phyloP scores from a whole-genome alignment of 1,140 invertebrate species.

The Teleopsis dalmanni region DNA sequence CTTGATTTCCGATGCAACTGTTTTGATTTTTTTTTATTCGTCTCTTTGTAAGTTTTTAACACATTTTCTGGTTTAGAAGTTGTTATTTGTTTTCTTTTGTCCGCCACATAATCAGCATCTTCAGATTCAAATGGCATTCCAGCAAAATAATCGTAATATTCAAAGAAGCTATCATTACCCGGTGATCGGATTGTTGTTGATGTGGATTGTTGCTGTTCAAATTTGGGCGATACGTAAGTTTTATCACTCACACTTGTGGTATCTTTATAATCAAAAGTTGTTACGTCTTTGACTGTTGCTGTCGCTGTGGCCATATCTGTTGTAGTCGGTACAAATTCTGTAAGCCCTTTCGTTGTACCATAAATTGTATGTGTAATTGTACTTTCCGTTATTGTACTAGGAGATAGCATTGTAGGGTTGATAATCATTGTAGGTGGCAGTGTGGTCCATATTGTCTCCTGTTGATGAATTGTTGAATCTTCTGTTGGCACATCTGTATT shows the following conservation, averaged over 20 bases:
- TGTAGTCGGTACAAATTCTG: constrained; percentile 10
- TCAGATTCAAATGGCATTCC: constrained; percentile 15
- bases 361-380: constrained; percentile 9
- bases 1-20: background rate
- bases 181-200: constrained; percentile 28
- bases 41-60: background rate
- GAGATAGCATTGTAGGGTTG: constrained; percentile 10
- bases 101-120: background rate
- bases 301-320: constrained; percentile 12
- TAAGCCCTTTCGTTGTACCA: constrained; percentile 9
- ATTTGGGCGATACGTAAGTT: background rate
- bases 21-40: background rate
- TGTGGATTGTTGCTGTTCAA: background rate
- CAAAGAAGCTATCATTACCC: constrained; percentile 26
- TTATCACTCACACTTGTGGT: background rate
- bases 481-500: constrained; percentile 3
- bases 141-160: constrained; percentile 32
- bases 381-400: constrained; percentile 10
- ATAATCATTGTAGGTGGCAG: constrained; percentile 8
- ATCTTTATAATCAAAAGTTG: background rate
- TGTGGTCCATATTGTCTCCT: constrained; percentile 5
- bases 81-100: too few relatives aligned
- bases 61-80: background rate
- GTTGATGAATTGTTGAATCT: too few relatives aligned
- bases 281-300: background rate